These are phyloP conservation scores for Eupeodes luniger DNA, from an alignment of 2,888 invertebrate species.

Conservation along the genomic window DNA sequence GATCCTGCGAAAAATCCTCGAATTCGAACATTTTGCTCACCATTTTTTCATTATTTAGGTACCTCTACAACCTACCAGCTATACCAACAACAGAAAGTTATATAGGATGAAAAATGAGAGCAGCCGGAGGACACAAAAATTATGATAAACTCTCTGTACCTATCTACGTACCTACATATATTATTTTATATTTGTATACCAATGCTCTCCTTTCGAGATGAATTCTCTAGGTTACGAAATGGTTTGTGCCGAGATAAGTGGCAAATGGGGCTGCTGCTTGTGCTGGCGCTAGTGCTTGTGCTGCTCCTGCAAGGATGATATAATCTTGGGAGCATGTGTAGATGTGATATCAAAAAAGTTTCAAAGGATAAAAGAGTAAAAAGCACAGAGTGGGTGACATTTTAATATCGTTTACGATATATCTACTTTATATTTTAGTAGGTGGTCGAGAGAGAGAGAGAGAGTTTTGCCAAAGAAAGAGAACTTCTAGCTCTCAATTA, in stretches of 20 bases:
- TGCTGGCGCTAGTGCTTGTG: background rate
- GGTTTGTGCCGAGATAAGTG: slow-evolving; percentile 61
- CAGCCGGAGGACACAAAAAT: slow-evolving; percentile 65
- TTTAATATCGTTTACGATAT: slow-evolving; percentile 64
- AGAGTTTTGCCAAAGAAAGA: slow-evolving; percentile 4
- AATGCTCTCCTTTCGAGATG: slow-evolving; percentile 68
- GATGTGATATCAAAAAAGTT: slow-evolving; percentile 36
- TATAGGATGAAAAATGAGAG: slow-evolving; percentile 70
- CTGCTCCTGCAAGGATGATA: slow-evolving; percentile 44
- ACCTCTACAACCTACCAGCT: slow-evolving; percentile 21
- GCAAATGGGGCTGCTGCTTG: slow-evolving; percentile 37
- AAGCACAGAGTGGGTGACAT: slow-evolving; percentile 39
- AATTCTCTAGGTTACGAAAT: slow-evolving; percentile 73
- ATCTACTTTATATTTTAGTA: background rate
- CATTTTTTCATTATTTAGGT: slow-evolving; percentile 37
- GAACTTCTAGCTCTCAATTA: slow-evolving; percentile 15
- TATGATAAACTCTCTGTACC: slow-evolving; percentile 75
- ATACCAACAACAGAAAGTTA: slow-evolving; percentile 55
- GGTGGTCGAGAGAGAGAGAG: background rate
- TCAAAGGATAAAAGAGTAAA: slow-evolving; percentile 12
- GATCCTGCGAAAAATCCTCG: slow-evolving; percentile 76
- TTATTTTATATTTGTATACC: slow-evolving; percentile 71
- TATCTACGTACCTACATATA: background rate
- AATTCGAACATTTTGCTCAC: slow-evolving; percentile 74
- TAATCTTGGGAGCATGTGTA: slow-evolving; percentile 53